Evolutionary conservation across 2,797 vertebrate species (phyloP).

Genomic region (Podarcis lilfordi): DNA sequence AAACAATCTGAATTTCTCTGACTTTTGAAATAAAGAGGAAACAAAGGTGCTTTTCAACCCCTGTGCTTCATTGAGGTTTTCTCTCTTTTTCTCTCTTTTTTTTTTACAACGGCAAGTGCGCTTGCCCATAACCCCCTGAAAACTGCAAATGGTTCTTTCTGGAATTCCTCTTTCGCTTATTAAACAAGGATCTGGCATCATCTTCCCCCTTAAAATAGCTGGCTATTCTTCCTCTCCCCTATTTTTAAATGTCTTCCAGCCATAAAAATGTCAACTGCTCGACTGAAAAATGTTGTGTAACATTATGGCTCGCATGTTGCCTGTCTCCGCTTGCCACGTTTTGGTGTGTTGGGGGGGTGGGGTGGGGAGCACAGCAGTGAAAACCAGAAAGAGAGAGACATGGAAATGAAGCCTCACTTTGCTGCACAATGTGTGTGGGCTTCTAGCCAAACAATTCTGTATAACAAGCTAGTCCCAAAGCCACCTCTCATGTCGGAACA

Average conservation of each 20-base stretch:
- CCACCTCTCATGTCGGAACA: slow-evolving; percentile 53
- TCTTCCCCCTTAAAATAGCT: slow-evolving; percentile 28
- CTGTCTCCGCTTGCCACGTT: slow-evolving; percentile 53
- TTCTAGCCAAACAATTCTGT: slow-evolving; percentile 57
- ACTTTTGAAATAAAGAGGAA: slow-evolving; percentile 8
- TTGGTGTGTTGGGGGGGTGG: slow-evolving; percentile 6
- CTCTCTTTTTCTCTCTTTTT: too few species aligned
- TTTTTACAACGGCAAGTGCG: background rate
- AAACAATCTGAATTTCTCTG: slow-evolving; percentile 10
- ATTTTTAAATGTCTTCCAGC: slow-evolving; percentile 59
- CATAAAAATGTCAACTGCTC: slow-evolving; percentile 63
- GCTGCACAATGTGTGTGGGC: slow-evolving; percentile 43
- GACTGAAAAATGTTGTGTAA: slow-evolving; percentile 43
- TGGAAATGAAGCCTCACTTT: slow-evolving; percentile 1
- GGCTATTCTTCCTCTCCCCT: slow-evolving; percentile 34
- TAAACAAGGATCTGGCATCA: slow-evolving; percentile 42
- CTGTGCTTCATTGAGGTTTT: slow-evolving; percentile 12
- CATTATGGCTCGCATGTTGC: slow-evolving; percentile 40
- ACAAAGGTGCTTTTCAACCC: background rate
- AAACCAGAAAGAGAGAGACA: background rate
- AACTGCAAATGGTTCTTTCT: slow-evolving; percentile 33
- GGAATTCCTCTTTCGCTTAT: background rate
- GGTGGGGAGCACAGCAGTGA: accelerated
- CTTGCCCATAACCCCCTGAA: slow-evolving; percentile 3
- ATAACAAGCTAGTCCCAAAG: slow-evolving; percentile 51